Base-by-base conservation (phyloP, 2,797 vertebrate genomes). In the Darevskia mixta region DNA sequence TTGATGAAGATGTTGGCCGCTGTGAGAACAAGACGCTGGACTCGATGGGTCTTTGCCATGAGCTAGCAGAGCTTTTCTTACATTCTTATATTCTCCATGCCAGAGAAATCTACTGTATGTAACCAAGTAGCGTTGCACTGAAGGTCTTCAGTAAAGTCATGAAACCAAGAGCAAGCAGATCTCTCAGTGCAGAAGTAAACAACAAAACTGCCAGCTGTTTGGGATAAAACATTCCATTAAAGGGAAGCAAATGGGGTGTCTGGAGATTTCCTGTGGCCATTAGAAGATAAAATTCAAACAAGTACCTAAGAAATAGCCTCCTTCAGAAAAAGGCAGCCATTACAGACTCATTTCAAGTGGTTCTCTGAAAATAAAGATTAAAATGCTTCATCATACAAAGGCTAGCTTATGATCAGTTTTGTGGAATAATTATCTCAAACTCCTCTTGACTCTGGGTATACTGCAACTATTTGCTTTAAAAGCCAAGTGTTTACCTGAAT, bases 131-230 rank as follows among this genome's bases (percentile, higher is more conserved):
- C 11, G 87, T 89, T 92, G 89, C 55, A 73, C 17, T 81, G 75
- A 82, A 58, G 0, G 72, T 0, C 45, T 61, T 78, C 66, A 88
- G 6, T 35, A 90, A 76, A 89, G 73, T 85, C 32, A 32, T 49
- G 27, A 78, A 79, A 23, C 2, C 79, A 88, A 75, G 78, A 38
- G 82, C 38, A 81, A 89, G 71, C 49, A 25, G 32, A 91, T 76
- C 85, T 79, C 41, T 72, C 29, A 32, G 27, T 29, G 23, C 20
- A 69, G 64, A 79, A 86, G 82, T 92, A 88, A 87, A 83, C 88
- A 84, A 89, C n/a, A 79, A 86, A 89, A 69, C n/a, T 27, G 79
- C 78, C 58, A 85, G 43, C 90, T 89, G 69, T 79, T 73, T 61
- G 64, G 13, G 15, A 80, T 41, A 82, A 88, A 9, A 78, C 81